Evolutionary conservation across 2,797 vertebrate species (phyloP), one percentile per base, ranked within the genome.

Genomic region (Podargus strigoides): DNA sequence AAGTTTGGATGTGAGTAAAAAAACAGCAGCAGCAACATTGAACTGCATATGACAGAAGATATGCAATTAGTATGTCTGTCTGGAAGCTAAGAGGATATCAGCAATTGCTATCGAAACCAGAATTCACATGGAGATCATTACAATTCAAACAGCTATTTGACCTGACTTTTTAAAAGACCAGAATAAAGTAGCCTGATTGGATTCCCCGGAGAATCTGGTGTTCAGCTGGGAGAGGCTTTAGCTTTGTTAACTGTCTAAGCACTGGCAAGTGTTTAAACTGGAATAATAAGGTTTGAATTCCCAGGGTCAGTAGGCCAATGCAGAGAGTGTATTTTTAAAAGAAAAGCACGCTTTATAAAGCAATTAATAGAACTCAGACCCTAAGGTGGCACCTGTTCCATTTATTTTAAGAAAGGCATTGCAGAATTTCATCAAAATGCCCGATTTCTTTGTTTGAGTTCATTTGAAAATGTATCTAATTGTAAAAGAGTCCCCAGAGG

Each of bases 201-300:
- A 93, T 93, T 94, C 92, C 56, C 56, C 24, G 8, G 39, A 81
- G 93, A 93, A 85, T 36, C 49, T 68, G 39, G 64, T 75, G 60
- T 80, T 95, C 94, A 90, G 60, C 78, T 94, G 88, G 78, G 60
- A 84, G 30, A 95, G 30, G 60, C n/a, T 85, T 92, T 83, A 60
- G 84, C 64, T 93, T 95, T 70, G 81, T 94, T 95, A 94, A 90
- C 92, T 62, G 37, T 76, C 70, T 74, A 34, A 79, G 74, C 49
- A 74, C 53, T 75, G 84, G 78, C 72, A 93, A 95, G 36, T 92
- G 75, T 93, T 92, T 92, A 87, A 95, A 87, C 67, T 60, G 14
- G 76, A 94, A 72, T 93, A 93, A 97, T 89, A 90, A 93, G 86
- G 64, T 94, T 92, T 92, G 81, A 89, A 92, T 85, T 95, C 58